These are phyloP conservation scores for Nymphalis urticae DNA, from an alignment of 2,888 invertebrate genomes.

Conservation along the genomic window DNA sequence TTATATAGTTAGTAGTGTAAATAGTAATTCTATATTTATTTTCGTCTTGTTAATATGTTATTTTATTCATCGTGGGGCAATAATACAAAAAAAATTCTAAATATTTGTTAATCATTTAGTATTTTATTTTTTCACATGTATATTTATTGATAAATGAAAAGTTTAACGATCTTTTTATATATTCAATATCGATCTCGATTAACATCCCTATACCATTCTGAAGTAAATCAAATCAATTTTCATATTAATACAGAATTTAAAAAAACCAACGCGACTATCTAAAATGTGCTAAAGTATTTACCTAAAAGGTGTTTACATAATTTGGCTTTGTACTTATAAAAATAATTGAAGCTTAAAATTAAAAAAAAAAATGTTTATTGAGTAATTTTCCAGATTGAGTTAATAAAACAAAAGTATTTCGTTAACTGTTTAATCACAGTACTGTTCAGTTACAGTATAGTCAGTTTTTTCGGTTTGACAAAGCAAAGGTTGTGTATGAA, in stretches of 20 bases:
- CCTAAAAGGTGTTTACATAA: not conserved
- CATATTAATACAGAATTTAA: too few relatives aligned
- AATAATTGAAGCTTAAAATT: not conserved
- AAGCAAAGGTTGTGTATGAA: not conserved
- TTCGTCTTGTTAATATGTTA: slow-evolving; percentile 42
- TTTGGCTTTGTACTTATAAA: slow-evolving; percentile 4
- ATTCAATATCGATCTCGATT: too few relatives aligned
- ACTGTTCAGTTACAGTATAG: too few relatives aligned
- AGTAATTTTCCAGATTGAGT: too few relatives aligned
- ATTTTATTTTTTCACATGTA: slow-evolving; percentile 54
- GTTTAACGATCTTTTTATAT: not conserved
- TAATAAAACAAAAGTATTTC: too few relatives aligned
- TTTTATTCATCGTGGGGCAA: slow-evolving; percentile 63
- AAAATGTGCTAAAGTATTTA: too few relatives aligned
- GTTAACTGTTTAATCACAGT: too few relatives aligned
- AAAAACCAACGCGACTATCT: too few relatives aligned
- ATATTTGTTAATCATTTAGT: slow-evolving; percentile 64
- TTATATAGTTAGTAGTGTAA: slow-evolving; percentile 76
- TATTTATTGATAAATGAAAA: slow-evolving; percentile 16
- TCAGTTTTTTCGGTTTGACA: not conserved
- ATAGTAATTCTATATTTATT: slow-evolving; percentile 56
- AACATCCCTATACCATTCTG: too few relatives aligned
- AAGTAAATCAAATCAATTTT: too few relatives aligned
- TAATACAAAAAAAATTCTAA: slow-evolving; percentile 55
- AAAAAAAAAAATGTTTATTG: too few relatives aligned